Evolutionary conservation across 2,113 vertebrate species (phyloP).

Genomic region (Elephantulus edwardii): DNA sequence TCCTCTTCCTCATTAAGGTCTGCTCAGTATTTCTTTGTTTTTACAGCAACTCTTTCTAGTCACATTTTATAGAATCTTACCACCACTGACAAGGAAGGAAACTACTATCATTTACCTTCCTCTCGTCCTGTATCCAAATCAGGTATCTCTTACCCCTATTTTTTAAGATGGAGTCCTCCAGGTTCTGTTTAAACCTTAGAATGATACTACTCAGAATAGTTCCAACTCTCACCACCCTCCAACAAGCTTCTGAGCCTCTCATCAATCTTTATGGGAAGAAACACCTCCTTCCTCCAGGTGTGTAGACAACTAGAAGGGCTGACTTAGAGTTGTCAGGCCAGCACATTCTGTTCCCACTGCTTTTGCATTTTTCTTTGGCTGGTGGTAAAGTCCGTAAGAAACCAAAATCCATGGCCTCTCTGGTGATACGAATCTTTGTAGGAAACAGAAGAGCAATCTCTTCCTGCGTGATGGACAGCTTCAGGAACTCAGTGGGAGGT

Average conservation of each 20-base stretch:
- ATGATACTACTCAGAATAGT: neutral
- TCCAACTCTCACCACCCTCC: no score
- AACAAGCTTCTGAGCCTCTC: no score
- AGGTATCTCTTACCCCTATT: slow-evolving; percentile 6
- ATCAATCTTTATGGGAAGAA: no score
- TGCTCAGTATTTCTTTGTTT: neutral
- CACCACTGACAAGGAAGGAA: neutral
- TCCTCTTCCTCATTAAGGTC: slow-evolving; percentile 9
- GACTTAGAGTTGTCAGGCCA: no score
- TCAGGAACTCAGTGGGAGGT: no score
- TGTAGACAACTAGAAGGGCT: no score
- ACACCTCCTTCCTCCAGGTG: no score
- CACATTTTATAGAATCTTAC: slow-evolving; percentile 14
- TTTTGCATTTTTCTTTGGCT: neutral
- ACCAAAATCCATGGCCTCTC: no score
- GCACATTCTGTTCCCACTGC: neutral
- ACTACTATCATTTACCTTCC: neutral
- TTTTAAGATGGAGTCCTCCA: neutral
- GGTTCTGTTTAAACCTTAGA: neutral
- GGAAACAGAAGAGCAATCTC: no score
- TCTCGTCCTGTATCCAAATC: neutral
- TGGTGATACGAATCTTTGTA: no score
- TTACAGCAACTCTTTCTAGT: neutral
- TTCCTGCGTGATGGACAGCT: no score
- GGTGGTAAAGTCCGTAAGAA: no score